A percentile compares a stretch with the other conserved stretches of the same genome.
These are phyloP conservation scores for Mobula hypostoma DNA, from an alignment of 2,113 vertebrate genomes.

Conservation along the genomic window DNA sequence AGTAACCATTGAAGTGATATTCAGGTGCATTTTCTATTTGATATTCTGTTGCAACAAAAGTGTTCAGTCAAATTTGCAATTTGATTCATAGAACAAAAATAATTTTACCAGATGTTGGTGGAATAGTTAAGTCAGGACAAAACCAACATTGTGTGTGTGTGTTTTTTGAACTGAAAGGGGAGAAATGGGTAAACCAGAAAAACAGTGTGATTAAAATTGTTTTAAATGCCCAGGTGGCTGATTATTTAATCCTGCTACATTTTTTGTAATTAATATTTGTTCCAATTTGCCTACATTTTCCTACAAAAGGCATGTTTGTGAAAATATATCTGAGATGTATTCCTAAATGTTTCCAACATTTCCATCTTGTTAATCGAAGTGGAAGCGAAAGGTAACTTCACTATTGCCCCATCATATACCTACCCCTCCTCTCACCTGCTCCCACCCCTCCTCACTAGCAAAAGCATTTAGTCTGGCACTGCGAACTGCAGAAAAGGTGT, in stretches of 20 bases:
- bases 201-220: background rate
- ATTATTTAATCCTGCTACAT: background rate
- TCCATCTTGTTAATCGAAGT: no score
- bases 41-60: constrained; percentile 18
- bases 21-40: constrained; percentile 16
- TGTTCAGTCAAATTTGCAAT: background rate
- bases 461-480: background rate
- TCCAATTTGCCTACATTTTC: background rate
- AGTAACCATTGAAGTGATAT: background rate
- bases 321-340: background rate
- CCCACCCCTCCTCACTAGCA: background rate
- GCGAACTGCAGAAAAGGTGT: background rate
- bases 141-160: constrained; percentile 23
- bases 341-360: background rate
- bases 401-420: background rate
- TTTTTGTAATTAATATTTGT: background rate
- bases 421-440: background rate
- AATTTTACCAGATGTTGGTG: constrained; percentile 15
- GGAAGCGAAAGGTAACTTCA: background rate
- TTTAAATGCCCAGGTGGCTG: background rate
- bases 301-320: background rate
- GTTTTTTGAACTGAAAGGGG: background rate
- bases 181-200: background rate
- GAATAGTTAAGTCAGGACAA: background rate
- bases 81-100: constrained; percentile 9